Evolutionary conservation across 1,140 invertebrate species (phyloP).

Genomic region (Psilanteris sp.): DNA sequence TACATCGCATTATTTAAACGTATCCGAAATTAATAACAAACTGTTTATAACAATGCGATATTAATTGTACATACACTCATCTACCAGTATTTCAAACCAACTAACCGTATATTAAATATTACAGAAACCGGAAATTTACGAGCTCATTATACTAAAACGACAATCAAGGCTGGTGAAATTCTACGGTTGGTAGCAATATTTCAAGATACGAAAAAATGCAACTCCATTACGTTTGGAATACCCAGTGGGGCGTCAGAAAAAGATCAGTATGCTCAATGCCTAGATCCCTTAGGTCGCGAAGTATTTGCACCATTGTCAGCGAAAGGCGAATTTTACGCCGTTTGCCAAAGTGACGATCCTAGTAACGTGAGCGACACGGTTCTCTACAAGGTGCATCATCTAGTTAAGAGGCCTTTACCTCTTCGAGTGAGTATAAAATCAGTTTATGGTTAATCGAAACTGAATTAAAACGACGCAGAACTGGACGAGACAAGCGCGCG

Average conservation of each 20-base stretch:
- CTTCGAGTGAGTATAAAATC: constrained; percentile 68
- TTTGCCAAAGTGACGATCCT: constrained; percentile 71
- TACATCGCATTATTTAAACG: too few species aligned
- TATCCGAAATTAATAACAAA: too few species aligned
- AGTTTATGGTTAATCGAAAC: constrained; percentile 2
- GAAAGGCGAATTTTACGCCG: constrained; percentile 76
- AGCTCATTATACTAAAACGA: constrained; percentile 79
- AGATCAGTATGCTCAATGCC: constrained; percentile 79
- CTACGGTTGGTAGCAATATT: constrained; percentile 79
- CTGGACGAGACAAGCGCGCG: too few species aligned
- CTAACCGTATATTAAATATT: constrained; percentile 18
- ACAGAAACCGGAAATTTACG: constrained; percentile 77
- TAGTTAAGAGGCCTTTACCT: constrained; percentile 71
- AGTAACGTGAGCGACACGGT: constrained; percentile 72
- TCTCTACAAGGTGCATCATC: constrained; percentile 76
- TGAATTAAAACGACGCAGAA: not conserved
- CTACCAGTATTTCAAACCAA: too few species aligned
- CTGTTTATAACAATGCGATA: too few species aligned
- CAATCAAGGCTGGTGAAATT: constrained; percentile 77
- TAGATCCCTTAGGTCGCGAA: constrained; percentile 76
- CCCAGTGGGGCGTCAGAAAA: constrained; percentile 72
- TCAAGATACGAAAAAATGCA: constrained; percentile 77
- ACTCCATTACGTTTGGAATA: constrained; percentile 75
- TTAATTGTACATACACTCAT: too few species aligned
- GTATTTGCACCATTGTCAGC: constrained; percentile 75